Evolutionary conservation across 2,888 invertebrate genomes (phyloP), one percentile per base, ranked within the genome.

Genomic region (Pinctada fucata): DNA sequence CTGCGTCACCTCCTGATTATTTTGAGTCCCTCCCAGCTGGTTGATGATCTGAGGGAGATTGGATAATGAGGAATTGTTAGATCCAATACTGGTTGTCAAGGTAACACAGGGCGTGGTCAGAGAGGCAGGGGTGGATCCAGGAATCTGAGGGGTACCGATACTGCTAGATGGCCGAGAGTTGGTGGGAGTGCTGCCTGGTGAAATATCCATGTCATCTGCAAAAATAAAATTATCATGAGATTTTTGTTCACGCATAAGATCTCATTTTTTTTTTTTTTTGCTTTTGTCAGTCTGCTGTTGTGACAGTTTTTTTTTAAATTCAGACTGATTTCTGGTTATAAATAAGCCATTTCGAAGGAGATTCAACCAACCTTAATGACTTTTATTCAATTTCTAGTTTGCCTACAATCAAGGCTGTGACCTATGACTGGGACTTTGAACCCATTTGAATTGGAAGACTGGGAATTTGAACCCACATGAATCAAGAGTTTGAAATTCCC

Each of bases 171-270:
- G 87, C 50, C 83, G 82, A 66, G 86, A 83, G 79, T 85, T 86
- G 1, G 87, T 86, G 16, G 91, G 90, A 1, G 90, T 97, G 91
- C 97, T 97, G 91, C 96, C 96, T 16, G 97, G 97, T 80, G 97
- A 97, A 90, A 97, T 97, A 91, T 98, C 97, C 97, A 97, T 97
- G 91, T 97, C 97, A 93, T 97, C 94, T 90, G 84, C 78, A 85
- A 83, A 58, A 50, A 63, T 50, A 72, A 65, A 75, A 3, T 31
- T 16, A 58, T 58, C 1, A 4, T 31, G 31, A 50, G 64, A 68
- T 45, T 73, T n/a, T 73, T 16, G 16, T 16, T 3, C n/a, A 58
- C 52, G 45, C 2, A 48, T 58, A 2, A 70, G 31, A 31, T 31
- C 31, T 31, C 31, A 31, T 1, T 31, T 31, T 31, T 31, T 1